Conservation (phyloP, 2,797 vertebrate genomes). For the Malacoraja senta region DNA sequence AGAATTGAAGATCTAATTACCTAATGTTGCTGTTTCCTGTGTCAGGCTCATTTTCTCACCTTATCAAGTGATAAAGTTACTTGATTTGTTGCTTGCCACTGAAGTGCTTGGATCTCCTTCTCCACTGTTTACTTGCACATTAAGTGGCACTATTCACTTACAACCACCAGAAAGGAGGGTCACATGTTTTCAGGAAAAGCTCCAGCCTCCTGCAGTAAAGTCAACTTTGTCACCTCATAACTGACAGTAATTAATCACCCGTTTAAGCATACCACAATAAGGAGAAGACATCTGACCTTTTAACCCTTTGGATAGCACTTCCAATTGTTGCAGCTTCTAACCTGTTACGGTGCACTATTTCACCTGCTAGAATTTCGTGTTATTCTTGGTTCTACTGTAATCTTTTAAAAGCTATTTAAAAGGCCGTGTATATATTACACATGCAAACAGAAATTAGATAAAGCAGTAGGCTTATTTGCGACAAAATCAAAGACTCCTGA, state of each 20-base stretch:
- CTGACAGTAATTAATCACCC: constrained; percentile 41
- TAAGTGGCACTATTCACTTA: constrained; percentile 33
- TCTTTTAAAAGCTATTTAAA: constrained; percentile 23
- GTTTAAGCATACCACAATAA: constrained; percentile 43
- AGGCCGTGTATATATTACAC: constrained; percentile 26
- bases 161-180: constrained; percentile 29
- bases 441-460: constrained; percentile 10
- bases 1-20: constrained; percentile 19
- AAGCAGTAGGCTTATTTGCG: neutral
- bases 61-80: constrained; percentile 38
- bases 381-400: constrained; percentile 20
- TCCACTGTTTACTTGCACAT: neutral
- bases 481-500: constrained; percentile 11
- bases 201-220: constrained; percentile 36
- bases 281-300: constrained; percentile 47
- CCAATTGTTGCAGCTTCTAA: constrained; percentile 48
- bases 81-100: constrained; percentile 35
- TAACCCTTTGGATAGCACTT: constrained; percentile 46
- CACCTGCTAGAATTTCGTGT: constrained; percentile 14
- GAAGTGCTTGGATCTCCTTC: constrained; percentile 36
- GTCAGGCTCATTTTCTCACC: constrained; percentile 30
- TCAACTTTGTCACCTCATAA: constrained; percentile 37
- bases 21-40: constrained; percentile 36
- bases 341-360: constrained; percentile 41
- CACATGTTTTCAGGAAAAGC: constrained; percentile 37